phyloP scores from a whole-genome alignment of 30 jellyfish, hydroid and myxozoan species.

The Aurelia sp. region DNA sequence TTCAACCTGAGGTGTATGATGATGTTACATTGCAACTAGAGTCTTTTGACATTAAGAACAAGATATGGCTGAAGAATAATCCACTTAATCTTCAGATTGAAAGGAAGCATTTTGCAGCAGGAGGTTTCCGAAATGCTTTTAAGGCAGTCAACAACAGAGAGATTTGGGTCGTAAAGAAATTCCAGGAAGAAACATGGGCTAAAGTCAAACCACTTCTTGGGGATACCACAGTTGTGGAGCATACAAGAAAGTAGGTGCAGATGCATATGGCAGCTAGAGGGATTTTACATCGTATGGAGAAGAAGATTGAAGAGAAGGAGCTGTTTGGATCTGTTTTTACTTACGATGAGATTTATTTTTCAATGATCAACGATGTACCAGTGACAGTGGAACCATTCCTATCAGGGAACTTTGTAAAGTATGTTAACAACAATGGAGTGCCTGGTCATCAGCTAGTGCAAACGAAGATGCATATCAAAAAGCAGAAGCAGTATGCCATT shows the following conservation, averaged over 20 bases:
- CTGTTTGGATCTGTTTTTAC: conserved; percentile 3
- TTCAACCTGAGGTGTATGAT: not conserved
- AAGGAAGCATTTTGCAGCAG: conserved; percentile 23
- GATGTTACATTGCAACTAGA: conserved; percentile 7
- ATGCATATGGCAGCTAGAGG: too few species aligned
- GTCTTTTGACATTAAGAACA: not conserved
- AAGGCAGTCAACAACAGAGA: conserved; percentile 2
- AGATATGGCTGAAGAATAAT: conserved; percentile 5
- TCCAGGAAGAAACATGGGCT: conserved; percentile 28
- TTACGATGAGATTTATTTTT: conserved; percentile 4
- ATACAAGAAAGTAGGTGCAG: not conserved
- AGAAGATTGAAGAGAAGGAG: too few species aligned
- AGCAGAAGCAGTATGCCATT: conserved; percentile 20
- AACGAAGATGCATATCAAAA: not conserved
- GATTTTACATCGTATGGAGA: too few species aligned
- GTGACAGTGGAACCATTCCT: conserved; percentile 49
- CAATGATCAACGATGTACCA: conserved; percentile 10
- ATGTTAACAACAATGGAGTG: conserved; percentile 34
- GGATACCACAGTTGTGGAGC: conserved; percentile 16
- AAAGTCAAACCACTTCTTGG: conserved; percentile 11
- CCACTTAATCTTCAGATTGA: conserved; percentile 12
- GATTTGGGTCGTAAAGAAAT: conserved; percentile 17
- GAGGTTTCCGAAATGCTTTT: conserved; percentile 33
- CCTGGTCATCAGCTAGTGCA: conserved; percentile 8
- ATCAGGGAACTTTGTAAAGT: conserved; percentile 34